Percentiles rank a stretch among this genome's conserved stretches.
These are phyloP conservation scores for Psilopogon haemacephalus DNA, from an alignment of 2,113 vertebrate genomes.

Conservation along the genomic window DNA sequence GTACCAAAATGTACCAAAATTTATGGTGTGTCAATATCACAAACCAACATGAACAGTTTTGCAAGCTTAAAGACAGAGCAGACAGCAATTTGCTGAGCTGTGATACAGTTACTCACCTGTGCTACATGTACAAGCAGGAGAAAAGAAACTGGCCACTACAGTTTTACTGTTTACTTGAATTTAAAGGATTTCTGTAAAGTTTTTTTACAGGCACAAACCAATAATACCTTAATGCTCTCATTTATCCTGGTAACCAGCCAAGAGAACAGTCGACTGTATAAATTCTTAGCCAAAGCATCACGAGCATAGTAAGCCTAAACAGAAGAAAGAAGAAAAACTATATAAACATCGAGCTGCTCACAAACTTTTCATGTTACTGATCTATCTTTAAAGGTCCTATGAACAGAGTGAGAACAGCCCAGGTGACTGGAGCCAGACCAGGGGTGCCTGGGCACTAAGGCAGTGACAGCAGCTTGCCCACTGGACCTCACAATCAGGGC, in stretches of 20 bases:
- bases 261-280: constrained; percentile 94
- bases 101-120: neutral
- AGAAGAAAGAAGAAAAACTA: neutral
- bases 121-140: neutral
- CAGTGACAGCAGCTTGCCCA: too few species aligned
- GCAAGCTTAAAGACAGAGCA: neutral
- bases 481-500: neutral
- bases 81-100: neutral
- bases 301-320: constrained; percentile 94
- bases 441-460: neutral
- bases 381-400: neutral
- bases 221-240: constrained; percentile 94
- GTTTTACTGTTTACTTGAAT: neutral
- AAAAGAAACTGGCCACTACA: neutral
- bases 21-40: too few species aligned
- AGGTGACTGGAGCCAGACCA: neutral
- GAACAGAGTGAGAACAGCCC: neutral
- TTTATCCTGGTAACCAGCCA: constrained; percentile 98
- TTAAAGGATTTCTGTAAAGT: neutral
- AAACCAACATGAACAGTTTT: neutral
- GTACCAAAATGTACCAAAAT: neutral
- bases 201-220: neutral
- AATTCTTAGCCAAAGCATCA: constrained; percentile 96
- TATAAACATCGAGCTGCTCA: neutral
- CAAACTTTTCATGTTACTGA: neutral